Evolutionary conservation across 2,888 invertebrate genomes (phyloP), one percentile per base, ranked within the genome.

Genomic region (Phragmatobia fuliginosa): DNA sequence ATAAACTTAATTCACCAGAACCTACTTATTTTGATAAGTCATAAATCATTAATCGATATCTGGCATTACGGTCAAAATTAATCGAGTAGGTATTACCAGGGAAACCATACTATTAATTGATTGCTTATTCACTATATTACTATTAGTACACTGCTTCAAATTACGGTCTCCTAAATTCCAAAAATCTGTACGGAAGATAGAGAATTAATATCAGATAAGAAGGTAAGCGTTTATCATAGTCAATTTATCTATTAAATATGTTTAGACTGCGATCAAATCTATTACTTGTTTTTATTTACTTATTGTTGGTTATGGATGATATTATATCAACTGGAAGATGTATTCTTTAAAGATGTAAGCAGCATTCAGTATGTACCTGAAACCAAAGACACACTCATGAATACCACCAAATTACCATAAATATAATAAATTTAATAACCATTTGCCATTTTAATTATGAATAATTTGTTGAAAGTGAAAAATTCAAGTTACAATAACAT

Each of bases 401-500:
- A 81, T n/a, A 76, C 58, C 11, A 66, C 36, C 60, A 52, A 21
- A 68, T 25, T 25, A 59, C n/a, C 5, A 45, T 10, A 7, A 56
- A 32, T 32, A 52, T 32, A 67, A 73, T 68, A 74, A 79, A 74
- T 71, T 75, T 66, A 78, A 82, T 79, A 81, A 81, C 81, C 81
- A 78, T 76, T 74, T 78, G 82, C 81, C 82, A 76, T 61, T 32
- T 61, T n/a, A 25, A 0, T 41, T 31, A n/a, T 32, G 41, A n/a
- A 31, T 11, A 52, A 38, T 38, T 3, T 38, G 1, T 16, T 38
- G 38, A 1, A 38, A 16, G 16, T 14, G 38, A 38, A 16, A 16
- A 38, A 38, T 38, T 38, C 4, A 16, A 38, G 36, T 10, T 36
- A 36, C 36, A 36, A 5, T 10, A 1, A 36, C 10, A 36, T 10